phyloP scores from a whole-genome alignment of 2,113 vertebrate genomes.

The Ascaphus truei region DNA sequence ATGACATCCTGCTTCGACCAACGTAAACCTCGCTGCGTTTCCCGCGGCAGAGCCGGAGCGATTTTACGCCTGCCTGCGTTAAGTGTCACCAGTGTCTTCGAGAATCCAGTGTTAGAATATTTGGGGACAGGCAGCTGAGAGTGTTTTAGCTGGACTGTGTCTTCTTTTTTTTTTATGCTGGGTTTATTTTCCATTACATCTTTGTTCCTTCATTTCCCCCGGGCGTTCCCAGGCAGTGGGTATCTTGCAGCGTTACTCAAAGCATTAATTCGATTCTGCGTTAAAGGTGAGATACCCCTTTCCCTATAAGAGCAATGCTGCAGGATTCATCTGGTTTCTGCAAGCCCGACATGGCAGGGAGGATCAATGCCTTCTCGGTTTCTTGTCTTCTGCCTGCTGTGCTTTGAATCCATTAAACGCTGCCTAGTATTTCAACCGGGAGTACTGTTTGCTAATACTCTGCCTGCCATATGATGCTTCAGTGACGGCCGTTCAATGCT shows the following conservation, averaged over 20 bases:
- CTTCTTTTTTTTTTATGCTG: background rate
- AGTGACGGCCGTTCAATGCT: background rate
- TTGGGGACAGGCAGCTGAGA: background rate
- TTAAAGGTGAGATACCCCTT: slow-evolving; percentile 76
- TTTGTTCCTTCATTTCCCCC: slow-evolving; percentile 74
- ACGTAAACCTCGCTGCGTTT: slow-evolving; percentile 1
- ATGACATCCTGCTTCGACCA: slow-evolving; percentile 4
- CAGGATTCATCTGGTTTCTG: slow-evolving; percentile 60
- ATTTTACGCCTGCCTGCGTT: background rate
- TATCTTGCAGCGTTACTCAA: slow-evolving; percentile 83
- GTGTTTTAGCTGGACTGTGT: background rate
- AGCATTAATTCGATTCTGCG: slow-evolving; percentile 86
- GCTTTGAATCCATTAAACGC: slow-evolving; percentile 69
- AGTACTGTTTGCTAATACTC: slow-evolving; percentile 77
- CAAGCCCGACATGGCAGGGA: slow-evolving; percentile 74
- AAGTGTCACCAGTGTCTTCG: background rate
- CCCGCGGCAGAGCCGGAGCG: slow-evolving; percentile 3
- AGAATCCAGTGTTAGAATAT: slow-evolving; percentile 5
- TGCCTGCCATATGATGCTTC: slow-evolving; percentile 59
- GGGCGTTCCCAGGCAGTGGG: slow-evolving; percentile 78
- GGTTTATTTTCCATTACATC: slow-evolving; percentile 61
- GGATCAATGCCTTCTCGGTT: slow-evolving; percentile 73
- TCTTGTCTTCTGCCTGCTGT: slow-evolving; percentile 70
- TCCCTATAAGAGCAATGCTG: slow-evolving; percentile 62
- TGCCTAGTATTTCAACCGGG: slow-evolving; percentile 69